Conservation (phyloP, 2,888 invertebrate species). For the Brachypalpus laphriformis region DNA sequence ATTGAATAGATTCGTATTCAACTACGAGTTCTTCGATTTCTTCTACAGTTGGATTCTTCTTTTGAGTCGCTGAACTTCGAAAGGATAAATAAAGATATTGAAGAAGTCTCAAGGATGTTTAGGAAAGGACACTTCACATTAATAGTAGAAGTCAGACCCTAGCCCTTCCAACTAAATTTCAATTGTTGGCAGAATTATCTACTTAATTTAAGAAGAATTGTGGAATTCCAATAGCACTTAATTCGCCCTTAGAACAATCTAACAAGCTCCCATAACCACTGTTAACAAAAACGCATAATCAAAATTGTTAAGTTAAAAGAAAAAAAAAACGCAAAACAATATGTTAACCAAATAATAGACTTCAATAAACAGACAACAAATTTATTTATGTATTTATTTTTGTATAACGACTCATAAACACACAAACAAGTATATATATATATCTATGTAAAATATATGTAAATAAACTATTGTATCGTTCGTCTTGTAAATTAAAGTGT, state of each 20-base stretch:
- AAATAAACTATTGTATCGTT: conserved; percentile 37
- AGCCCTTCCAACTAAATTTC: too few relatives aligned
- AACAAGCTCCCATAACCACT: background rate
- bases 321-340: background rate
- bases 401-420: conserved; percentile 5
- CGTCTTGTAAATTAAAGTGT: conserved; percentile 32
- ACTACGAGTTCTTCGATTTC: too few relatives aligned
- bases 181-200: too few relatives aligned
- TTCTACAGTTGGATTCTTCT: too few relatives aligned
- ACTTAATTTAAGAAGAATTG: too few relatives aligned
- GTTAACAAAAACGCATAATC: conserved; percentile 23
- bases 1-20: too few relatives aligned
- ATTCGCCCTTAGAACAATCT: conserved; percentile 23
- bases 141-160: too few relatives aligned
- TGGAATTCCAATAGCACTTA: too few relatives aligned
- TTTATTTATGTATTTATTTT: conserved; percentile 20
- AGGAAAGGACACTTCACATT: too few relatives aligned
- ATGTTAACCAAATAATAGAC: conserved; percentile 6
- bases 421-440: background rate
- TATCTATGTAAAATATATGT: conserved; percentile 45
- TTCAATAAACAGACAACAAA: conserved; percentile 3
- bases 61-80: too few relatives aligned
- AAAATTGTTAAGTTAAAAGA: conserved; percentile 21
- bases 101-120: too few relatives aligned
- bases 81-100: too few relatives aligned